A percentile compares a stretch with the other conserved stretches of the same genome.
phyloP scores from a whole-genome alignment of 1,140 invertebrate genomes.

The Vanessa tameamea region DNA sequence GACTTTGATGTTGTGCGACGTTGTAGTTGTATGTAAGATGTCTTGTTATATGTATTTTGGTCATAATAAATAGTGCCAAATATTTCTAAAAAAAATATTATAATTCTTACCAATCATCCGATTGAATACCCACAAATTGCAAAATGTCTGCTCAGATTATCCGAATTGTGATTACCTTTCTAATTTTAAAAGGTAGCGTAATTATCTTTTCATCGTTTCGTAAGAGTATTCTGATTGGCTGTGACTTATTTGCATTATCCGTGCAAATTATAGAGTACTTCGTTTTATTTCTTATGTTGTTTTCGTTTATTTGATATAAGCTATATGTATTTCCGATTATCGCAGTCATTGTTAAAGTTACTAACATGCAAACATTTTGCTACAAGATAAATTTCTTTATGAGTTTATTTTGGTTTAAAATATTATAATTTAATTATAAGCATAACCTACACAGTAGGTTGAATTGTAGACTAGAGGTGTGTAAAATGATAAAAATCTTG shows the following conservation, averaged over 20 bases:
- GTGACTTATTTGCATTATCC: conserved; percentile 35
- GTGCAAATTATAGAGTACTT: conserved; percentile 17
- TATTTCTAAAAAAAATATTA: not conserved
- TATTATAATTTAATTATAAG: too few relatives aligned
- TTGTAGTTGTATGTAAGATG: not conserved
- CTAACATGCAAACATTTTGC: too few relatives aligned
- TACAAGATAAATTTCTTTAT: too few relatives aligned
- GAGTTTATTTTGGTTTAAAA: too few relatives aligned
- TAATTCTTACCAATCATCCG: conserved; percentile 9
- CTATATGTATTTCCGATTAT: too few relatives aligned
- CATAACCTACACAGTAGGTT: too few relatives aligned
- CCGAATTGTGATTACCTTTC: conserved; percentile 52
- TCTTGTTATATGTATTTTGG: not conserved
- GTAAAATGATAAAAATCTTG: too few relatives aligned
- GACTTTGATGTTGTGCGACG: too few relatives aligned
- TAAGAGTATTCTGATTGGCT: conserved; percentile 30
- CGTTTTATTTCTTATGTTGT: conserved; percentile 26
- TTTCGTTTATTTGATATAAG: not conserved
- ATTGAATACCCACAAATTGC: conserved; percentile 35
- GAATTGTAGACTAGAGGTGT: too few relatives aligned
- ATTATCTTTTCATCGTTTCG: conserved; percentile 37
- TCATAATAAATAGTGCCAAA: not conserved
- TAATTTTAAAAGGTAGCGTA: conserved; percentile 41
- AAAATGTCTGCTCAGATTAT: conserved; percentile 32
- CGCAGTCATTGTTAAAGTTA: too few relatives aligned